Percentiles rank a stretch among this genome's conserved stretches.
Evolutionary conservation across 2,797 vertebrate genomes (phyloP).

Genomic region (Gymnopithys bicolor): DNA sequence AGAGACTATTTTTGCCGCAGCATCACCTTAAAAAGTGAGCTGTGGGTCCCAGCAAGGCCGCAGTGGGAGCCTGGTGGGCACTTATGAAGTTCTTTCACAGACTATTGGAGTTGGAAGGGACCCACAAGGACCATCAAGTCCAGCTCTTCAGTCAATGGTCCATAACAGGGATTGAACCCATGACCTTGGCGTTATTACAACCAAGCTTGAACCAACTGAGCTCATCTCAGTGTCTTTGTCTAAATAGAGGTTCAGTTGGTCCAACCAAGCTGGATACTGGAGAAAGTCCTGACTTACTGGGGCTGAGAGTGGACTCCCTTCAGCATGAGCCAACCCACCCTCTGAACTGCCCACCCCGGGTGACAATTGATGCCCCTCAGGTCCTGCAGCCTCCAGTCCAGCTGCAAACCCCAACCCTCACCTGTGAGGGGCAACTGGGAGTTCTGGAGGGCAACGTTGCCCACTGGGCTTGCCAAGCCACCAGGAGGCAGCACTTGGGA

Average conservation of each 20-base stretch:
- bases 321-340: not conserved
- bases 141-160: too few relatives aligned
- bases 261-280: not conserved
- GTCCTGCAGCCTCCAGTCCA: not conserved
- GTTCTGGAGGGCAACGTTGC: fast-evolving
- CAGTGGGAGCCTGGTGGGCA: not conserved
- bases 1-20: not conserved
- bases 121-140: too few relatives aligned
- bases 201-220: too few relatives aligned
- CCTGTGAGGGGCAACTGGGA: not conserved
- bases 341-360: not conserved
- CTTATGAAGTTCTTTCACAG: not conserved
- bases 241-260: not conserved
- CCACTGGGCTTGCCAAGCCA: fast-evolving
- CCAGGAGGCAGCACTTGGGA: too few relatives aligned
- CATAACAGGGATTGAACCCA: too few relatives aligned
- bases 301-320: fast-evolving
- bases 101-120: too few relatives aligned
- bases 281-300: not conserved
- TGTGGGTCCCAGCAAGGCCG: not conserved
- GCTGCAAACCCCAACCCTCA: not conserved
- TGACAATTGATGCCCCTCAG: not conserved
- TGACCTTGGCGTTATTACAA: too few relatives aligned
- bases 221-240: not conserved
- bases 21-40: not conserved